These are phyloP conservation scores for Sylvicola cinctus DNA, from an alignment of 2,888 invertebrate genomes.

Conservation along the genomic window DNA sequence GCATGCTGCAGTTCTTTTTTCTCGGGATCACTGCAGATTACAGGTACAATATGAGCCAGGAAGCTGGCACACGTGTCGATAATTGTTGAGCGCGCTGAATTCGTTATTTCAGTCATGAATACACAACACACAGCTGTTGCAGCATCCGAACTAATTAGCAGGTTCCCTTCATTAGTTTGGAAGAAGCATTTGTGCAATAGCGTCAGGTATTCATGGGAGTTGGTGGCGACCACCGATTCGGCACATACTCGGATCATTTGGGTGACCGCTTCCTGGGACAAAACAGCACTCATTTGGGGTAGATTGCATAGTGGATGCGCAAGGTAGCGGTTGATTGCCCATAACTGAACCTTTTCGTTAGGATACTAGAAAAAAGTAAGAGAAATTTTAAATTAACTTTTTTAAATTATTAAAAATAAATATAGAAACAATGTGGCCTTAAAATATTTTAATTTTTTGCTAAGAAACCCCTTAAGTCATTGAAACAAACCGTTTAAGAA, in stretches of 20 bases:
- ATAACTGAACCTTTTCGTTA: conserved; percentile 15
- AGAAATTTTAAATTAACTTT: conserved; percentile 1
- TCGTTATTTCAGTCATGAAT: background rate
- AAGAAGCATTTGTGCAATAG: conserved; percentile 24
- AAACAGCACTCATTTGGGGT: conserved; percentile 15
- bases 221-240: conserved; percentile 13
- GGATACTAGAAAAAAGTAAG: conserved; percentile 11
- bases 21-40: conserved; percentile 27
- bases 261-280: conserved; percentile 14
- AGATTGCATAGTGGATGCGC: conserved; percentile 22
- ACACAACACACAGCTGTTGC: conserved; percentile 11
- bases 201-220: conserved; percentile 17
- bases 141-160: conserved; percentile 17
- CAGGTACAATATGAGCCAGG: conserved; percentile 29
- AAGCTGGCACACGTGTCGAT: conserved; percentile 31
- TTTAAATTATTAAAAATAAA: too few species aligned
- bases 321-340: conserved; percentile 19
- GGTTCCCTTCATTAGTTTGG: conserved; percentile 21
- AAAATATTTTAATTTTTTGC: too few species aligned
- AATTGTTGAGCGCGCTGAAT: conserved; percentile 12
- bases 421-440: too few species aligned
- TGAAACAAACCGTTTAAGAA: too few species aligned
- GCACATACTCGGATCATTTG: conserved; percentile 16
- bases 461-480: too few species aligned
- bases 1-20: conserved; percentile 21